These are phyloP conservation scores for Polydrusus cervinus DNA, from an alignment of 2,888 invertebrate species.

Conservation along the genomic window DNA sequence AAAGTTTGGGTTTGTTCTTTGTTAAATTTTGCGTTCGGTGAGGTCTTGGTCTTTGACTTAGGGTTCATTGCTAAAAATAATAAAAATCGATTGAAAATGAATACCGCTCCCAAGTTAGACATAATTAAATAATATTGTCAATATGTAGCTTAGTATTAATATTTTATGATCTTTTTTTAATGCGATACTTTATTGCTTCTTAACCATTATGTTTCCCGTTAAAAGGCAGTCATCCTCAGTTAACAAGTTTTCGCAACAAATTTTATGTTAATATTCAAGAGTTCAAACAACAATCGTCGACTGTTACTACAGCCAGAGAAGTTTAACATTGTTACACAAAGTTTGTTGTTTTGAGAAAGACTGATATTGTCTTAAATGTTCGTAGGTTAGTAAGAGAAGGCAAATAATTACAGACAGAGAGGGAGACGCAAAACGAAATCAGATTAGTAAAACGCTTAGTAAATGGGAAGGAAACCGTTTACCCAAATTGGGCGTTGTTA, in stretches of 20 bases:
- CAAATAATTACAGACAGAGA: background rate
- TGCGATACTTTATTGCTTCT: no score
- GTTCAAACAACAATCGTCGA: background rate
- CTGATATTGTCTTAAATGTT: slow-evolving; percentile 6
- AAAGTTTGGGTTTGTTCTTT: background rate
- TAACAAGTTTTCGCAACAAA: no score
- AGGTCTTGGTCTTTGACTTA: slow-evolving; percentile 1
- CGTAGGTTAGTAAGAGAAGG: background rate
- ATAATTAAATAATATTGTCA: no score
- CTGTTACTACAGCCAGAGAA: background rate
- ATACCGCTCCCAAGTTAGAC: no score
- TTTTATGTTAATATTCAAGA: no score
- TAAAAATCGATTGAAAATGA: no score
- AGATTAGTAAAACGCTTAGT: background rate
- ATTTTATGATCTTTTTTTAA: no score
- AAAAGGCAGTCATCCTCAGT: no score
- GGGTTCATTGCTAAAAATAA: slow-evolving; percentile 18
- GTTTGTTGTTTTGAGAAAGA: background rate
- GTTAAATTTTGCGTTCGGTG: background rate
- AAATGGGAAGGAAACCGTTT: slow-evolving; percentile 12
- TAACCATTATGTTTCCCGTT: no score
- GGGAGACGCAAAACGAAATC: background rate
- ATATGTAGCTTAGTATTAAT: no score
- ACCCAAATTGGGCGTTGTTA: background rate
- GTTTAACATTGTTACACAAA: background rate